Conservation (phyloP, 2,113 vertebrate species). For the Cyanocitta stelleri region DNA sequence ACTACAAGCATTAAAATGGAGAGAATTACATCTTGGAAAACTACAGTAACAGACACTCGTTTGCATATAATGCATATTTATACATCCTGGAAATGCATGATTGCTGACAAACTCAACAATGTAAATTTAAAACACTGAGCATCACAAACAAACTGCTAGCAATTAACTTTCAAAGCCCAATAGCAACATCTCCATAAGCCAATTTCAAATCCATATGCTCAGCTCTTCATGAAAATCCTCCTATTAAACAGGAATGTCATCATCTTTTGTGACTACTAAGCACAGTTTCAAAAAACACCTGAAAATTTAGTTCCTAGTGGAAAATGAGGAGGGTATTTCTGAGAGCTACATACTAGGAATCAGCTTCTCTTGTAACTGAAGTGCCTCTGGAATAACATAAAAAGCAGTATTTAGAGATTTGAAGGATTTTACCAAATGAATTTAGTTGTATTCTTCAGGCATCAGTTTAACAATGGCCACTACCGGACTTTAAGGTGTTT, state of each 20-base stretch:
- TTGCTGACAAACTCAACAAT: constrained; percentile 49
- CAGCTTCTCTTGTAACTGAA: not conserved
- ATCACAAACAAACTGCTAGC: constrained; percentile 2
- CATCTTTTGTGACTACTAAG: not conserved
- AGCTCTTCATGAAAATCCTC: not conserved
- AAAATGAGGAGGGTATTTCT: not conserved
- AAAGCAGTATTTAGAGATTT: not conserved
- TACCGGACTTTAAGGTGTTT: not conserved
- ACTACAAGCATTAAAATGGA: not conserved
- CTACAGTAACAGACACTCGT: not conserved
- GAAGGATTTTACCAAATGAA: not conserved
- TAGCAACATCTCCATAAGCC: not conserved
- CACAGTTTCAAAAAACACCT: not conserved
- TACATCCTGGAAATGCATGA: not conserved
- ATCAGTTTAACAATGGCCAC: not conserved
- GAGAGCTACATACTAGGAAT: not conserved
- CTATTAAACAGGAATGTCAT: not conserved
- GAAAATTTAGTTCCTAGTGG: not conserved
- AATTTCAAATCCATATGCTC: not conserved
- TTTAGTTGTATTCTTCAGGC: not conserved
- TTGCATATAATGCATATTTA: constrained; percentile 52
- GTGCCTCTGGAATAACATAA: not conserved
- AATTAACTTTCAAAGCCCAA: constrained; percentile 31
- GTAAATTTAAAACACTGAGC: constrained; percentile 38
- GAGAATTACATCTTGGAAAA: constrained; percentile 29